Evolutionary conservation across 2,113 vertebrate genomes (phyloP).

Genomic region (Herpetotheres cachinnans): DNA sequence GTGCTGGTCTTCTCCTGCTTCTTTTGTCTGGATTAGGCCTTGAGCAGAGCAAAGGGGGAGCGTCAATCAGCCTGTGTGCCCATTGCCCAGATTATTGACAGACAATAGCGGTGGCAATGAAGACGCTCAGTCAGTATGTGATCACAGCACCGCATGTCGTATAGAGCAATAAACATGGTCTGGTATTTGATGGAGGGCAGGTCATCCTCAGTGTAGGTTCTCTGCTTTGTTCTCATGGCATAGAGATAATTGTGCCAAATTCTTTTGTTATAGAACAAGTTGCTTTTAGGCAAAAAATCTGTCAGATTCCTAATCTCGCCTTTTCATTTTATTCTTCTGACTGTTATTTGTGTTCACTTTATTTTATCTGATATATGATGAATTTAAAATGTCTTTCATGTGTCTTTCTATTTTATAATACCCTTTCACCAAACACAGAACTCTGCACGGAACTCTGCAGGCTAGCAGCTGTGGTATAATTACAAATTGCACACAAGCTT

Average conservation of each 20-base stretch:
- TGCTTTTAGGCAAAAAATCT: not conserved
- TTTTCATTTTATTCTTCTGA: not conserved
- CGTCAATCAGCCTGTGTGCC: fast-evolving
- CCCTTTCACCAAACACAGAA: not conserved
- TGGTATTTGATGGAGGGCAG: not conserved
- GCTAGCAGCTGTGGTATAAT: not conserved
- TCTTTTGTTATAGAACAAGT: not conserved
- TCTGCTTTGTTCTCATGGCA: not conserved
- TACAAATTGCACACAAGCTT: not conserved
- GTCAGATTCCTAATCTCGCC: not conserved
- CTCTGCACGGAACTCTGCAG: not conserved
- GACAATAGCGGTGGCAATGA: not conserved
- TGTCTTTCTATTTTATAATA: not conserved
- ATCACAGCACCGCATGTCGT: fast-evolving
- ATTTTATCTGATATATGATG: not conserved
- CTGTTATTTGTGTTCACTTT: not conserved
- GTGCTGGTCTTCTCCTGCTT: not conserved
- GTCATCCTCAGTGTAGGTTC: not conserved
- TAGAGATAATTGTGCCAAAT: not conserved
- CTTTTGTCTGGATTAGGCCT: not conserved
- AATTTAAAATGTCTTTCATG: not conserved
- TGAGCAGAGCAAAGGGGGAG: not conserved
- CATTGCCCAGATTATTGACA: not conserved
- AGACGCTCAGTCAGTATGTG: not conserved
- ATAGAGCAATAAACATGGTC: not conserved